phyloP scores from a whole-genome alignment of 2,797 vertebrate genomes.

The Neosalanx taihuensis region DNA sequence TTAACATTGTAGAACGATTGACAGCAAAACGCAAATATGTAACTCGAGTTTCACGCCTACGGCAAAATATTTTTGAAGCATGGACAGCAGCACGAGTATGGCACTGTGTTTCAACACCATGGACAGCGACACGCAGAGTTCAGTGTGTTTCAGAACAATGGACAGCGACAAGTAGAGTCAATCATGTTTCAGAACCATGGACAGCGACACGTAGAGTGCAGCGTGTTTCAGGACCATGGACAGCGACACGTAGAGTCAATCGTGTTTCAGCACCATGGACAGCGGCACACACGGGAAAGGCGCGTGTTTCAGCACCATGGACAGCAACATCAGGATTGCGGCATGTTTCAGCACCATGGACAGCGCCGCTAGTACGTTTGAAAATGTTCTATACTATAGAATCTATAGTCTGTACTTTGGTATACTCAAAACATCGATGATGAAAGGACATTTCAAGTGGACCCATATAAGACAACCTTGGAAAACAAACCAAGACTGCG shows the following conservation, averaged over 20 bases:
- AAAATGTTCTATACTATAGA: too few species aligned
- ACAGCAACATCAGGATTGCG: neutral
- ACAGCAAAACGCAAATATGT: neutral
- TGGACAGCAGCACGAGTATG: neutral
- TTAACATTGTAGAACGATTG: neutral
- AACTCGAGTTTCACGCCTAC: neutral
- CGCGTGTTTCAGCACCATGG: conserved; percentile 30
- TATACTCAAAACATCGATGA: too few species aligned
- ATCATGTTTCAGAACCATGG: neutral
- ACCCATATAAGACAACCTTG: too few species aligned
- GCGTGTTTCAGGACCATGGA: neutral
- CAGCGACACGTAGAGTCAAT: too few species aligned
- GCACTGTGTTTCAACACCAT: neutral
- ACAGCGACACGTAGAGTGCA: neutral
- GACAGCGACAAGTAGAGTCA: neutral
- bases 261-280: neutral
- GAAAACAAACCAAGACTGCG: too few species aligned
- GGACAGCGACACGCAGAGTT: neutral
- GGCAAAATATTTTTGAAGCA: too few species aligned
- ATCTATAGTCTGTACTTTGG: too few species aligned
- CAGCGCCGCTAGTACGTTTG: neutral
- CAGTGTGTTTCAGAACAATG: neutral
- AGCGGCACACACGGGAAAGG: neutral
- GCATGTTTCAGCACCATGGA: neutral
- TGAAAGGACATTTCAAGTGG: too few species aligned